Evolutionary conservation across 2,888 invertebrate species (phyloP).

Genomic region (Cheilosia variabilis): DNA sequence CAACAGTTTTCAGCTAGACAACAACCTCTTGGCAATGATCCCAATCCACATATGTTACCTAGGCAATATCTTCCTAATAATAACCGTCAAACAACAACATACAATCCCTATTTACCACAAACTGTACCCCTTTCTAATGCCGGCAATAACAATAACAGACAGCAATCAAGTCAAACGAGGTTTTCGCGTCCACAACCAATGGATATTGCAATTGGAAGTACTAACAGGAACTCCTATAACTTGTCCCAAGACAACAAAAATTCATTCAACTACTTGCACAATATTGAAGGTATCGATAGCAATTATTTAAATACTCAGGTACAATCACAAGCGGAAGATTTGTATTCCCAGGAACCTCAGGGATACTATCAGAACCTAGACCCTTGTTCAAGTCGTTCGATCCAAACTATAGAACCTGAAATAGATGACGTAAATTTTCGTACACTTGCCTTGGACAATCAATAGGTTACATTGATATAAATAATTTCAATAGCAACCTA

Average conservation of each 20-base stretch:
- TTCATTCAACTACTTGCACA: conserved; percentile 2
- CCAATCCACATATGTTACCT: neutral
- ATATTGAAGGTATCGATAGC: conserved; percentile 4
- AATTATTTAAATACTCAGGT: neutral
- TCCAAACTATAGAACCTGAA: conserved; percentile 14
- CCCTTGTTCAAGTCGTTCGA: neutral
- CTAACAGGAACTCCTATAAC: conserved; percentile 19
- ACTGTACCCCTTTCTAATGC: neutral
- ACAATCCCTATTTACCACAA: conserved; percentile 10
- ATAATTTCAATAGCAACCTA: conserved; percentile 42
- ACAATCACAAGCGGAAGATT: neutral
- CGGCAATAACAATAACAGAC: too few species aligned
- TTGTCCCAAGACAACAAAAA: neutral
- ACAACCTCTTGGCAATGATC: neutral
- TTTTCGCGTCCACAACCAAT: too few species aligned
- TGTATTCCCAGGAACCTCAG: neutral
- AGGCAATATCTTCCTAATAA: conserved; percentile 11
- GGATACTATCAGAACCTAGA: conserved; percentile 18
- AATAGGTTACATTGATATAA: conserved; percentile 65
- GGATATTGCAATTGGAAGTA: conserved; percentile 30
- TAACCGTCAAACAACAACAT: conserved; percentile 6
- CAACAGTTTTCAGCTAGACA: neutral
- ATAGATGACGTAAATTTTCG: conserved; percentile 72
- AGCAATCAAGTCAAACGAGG: too few species aligned
- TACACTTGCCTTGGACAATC: conserved; percentile 58